A percentile compares a stretch with the other conserved stretches of the same genome.
Evolutionary conservation across 2,888 invertebrate species (phyloP).

Genomic region (Epinotia bilunana): DNA sequence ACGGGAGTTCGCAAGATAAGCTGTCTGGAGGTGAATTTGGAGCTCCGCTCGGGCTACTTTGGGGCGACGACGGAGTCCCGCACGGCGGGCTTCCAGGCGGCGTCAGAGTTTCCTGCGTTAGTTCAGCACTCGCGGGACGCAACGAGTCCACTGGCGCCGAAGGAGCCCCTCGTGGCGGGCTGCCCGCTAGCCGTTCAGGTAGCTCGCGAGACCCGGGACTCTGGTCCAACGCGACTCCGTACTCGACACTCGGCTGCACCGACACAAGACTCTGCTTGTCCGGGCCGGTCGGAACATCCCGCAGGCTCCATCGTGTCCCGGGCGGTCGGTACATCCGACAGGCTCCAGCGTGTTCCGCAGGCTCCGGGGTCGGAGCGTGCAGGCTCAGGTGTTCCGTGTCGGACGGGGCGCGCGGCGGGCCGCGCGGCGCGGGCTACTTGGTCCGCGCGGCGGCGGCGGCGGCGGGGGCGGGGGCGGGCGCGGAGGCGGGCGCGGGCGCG

Average conservation of each 20-base stretch:
- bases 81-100: background rate
- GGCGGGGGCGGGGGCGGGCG: constrained; percentile 25
- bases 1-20: background rate
- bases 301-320: no score
- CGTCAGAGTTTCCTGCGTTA: background rate
- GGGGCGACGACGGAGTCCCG: background rate
- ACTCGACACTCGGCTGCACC: no score
- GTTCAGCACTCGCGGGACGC: background rate
- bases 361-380: background rate
- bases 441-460: background rate
- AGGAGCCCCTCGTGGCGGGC: background rate
- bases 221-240: no score
- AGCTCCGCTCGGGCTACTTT: no score
- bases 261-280: no score
- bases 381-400: no score
- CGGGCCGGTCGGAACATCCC: no score
- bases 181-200: background rate
- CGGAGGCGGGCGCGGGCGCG: constrained; percentile 76
- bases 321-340: no score
- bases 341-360: no score
- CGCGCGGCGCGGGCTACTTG: constrained; percentile 38
- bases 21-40: no score
- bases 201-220: no score
- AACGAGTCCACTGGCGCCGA: background rate
- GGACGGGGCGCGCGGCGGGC: background rate